Base-by-base conservation (phyloP, 2,797 vertebrate species). In the Gadopsis bispinosus region DNA sequence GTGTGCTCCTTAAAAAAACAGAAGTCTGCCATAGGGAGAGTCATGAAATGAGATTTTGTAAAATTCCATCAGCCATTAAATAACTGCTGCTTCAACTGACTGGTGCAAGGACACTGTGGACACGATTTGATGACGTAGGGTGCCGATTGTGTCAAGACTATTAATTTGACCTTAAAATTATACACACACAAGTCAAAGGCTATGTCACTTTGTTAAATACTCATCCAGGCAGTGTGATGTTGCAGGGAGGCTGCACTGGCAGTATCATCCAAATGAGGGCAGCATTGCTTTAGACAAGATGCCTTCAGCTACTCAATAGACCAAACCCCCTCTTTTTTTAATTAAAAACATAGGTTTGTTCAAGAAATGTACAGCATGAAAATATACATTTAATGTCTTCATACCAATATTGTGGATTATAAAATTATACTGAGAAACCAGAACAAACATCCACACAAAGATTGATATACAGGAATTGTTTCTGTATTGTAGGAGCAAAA, bases 331-430 rank as follows among this genome's bases (percentile, higher is more conserved):
- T 80, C 33, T 71, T 84, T 83, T 83, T 94, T 94, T 93, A 87
- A 89, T 94, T 88, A 91, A 92, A 95, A 94, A 92, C 88, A 91
- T 85, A 89, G 86, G 89, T 95, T 95, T 95, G 89, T 96, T 95
- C 95, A 96, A 94, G 94, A 96, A 96, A 96, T 96, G 93, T 96
- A 96, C 94, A 95, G 91, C 94, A 95, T 96, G 94, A 96, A 97
- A 96, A 96, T 97, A 97, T 95, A 97, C 96, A 96, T 91, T 94
- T 92, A 94, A 95, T 89, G 94, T 94, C 89, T 94, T 93, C 89
- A 94, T 95, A 95, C 91, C 95, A 95, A 96, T 93, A 95, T 92
- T 81, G 90, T 87, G 88, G 91, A 89, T 94, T 90, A 92, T 90
- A 94, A 95, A 94, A 92, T 89, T 84, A 89, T 88, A 88, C 75